These are phyloP conservation scores for Hypothenemus hampei DNA, from an alignment of 1,140 invertebrate genomes.

Conservation along the genomic window DNA sequence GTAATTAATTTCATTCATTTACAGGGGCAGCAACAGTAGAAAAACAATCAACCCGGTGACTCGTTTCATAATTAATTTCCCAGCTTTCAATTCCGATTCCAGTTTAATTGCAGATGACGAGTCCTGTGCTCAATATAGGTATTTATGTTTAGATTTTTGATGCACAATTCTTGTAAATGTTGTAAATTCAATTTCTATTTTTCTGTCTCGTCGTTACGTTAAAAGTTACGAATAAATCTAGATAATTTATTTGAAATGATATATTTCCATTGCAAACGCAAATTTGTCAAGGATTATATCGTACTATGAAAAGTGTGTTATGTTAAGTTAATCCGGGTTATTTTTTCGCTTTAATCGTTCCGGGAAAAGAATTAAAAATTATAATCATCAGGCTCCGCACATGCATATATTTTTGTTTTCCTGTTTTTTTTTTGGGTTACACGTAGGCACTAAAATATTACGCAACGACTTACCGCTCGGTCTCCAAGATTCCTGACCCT, in stretches of 20 bases:
- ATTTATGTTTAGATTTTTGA: too few relatives aligned
- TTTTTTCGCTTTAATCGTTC: neutral
- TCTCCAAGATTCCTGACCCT: slow-evolving; percentile 79
- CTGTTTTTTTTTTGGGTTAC: neutral
- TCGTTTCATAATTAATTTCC: slow-evolving; percentile 2
- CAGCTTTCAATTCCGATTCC: neutral
- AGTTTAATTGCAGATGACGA: too few relatives aligned
- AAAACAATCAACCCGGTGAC: neutral
- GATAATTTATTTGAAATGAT: neutral
- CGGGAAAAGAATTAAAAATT: too few relatives aligned
- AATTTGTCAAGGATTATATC: neutral
- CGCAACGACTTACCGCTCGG: slow-evolving; percentile 76
- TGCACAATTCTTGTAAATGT: too few relatives aligned
- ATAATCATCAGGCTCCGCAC: neutral
- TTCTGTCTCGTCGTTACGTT: too few relatives aligned
- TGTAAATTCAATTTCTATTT: too few relatives aligned
- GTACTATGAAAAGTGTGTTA: neutral
- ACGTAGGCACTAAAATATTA: too few relatives aligned
- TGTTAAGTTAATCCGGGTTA: neutral
- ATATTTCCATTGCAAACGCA: neutral
- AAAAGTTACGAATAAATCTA: too few relatives aligned
- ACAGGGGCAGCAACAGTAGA: slow-evolving; percentile 1
- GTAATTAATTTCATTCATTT: slow-evolving; percentile 11
- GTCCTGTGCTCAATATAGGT: too few relatives aligned
- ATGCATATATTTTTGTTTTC: neutral